Base-by-base conservation (phyloP, 2,113 vertebrate genomes). In the Natator depressus region DNA sequence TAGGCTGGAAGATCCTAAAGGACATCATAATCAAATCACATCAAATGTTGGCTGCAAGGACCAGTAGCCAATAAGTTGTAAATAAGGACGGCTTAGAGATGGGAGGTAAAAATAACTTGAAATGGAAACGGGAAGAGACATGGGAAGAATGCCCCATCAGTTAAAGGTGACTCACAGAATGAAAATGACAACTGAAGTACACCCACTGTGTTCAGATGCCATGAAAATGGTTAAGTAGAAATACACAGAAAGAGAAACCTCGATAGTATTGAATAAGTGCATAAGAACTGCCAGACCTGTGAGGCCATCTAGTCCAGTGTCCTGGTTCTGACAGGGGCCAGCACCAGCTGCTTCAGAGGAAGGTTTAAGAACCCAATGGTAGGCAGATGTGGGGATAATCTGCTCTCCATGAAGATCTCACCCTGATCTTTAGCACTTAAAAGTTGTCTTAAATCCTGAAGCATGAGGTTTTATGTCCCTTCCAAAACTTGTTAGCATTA, bases 301-400 rank as follows among this genome's bases (percentile, higher is more conserved):
- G 50, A 35, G 13, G 12, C 35, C 6, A 10, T 46, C 24, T 27
- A 47, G 12, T 47, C 42, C 42, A 79, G 25, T 22, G 25, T 79
- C 46, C 76, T 8, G 25, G 24, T 25, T 47, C 38, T 24, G 24
- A 12, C 42, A 4, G 19, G 9, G 42, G 75, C 10, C 46, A 79
- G 13, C 46, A 47, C 25, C 76, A 49, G 46, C 22, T 38, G 65
- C 11, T 29, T 79, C 76, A 25, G 46, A 27, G 25, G 76, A 27
- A 46, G 72, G 24, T 46, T 7, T 46, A 29, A 79, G 25, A 79
- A 79, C 14, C 65, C n/a, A 17, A n/a, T 35, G 3, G 31, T 19
- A 11, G 79, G 6, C 25, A 0, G 0, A 6, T 5, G 0, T 2
- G n/a, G 49, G 25, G 6, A 35, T 10, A 13, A 27, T 42, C 51